Base-by-base conservation (phyloP, 2,888 invertebrate species). In the Scelioninae gen. 1 region DNA sequence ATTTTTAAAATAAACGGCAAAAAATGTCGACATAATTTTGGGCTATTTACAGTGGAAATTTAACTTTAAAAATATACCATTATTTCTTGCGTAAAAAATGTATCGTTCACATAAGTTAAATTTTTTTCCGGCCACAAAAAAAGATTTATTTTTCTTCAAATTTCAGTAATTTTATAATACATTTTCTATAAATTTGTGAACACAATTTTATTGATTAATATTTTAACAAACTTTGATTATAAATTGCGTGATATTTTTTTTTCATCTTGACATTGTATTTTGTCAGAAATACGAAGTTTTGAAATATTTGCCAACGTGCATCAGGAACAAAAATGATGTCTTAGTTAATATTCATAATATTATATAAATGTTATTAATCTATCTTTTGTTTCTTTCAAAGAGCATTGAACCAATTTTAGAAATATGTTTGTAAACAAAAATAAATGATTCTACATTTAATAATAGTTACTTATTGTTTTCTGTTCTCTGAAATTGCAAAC, bases 21-120 rank as follows among this genome's bases (percentile, higher is more conserved):
- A 58, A 76, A 68, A 45, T 60, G 68, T 68, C 68, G 76, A 76
- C 76, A 76, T 68, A 76, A 60, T 60, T 76, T 76, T 53, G 68
- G 53, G 43, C 53, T 76, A 76, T 76, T 76, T 76, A 53, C 66
- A 60, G 66, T 66, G 29, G 51, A 76, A 68, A 68, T 68, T 68
- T 58, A 60, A 60, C 53, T 60, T 68, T 40, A 51, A 66, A 68
- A 76, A 58, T 58, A 66, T 11, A 49, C 49, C 65, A 58, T 56
- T 75, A 65, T 68, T 76, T 76, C 43, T 68, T 56, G 23, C 23
- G 23, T 23, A 23, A 23, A 23, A 23, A 23, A 23, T 23, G 1
- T 23, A 23, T 23, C 23, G 23, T 23, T 23, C 23, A 23, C 23
- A 23, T 23, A 23, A 2, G 23, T 23, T 23, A 23, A 23, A 23